These are phyloP conservation scores for Ptilorrhoa leucosticta DNA, from an alignment of 2,113 vertebrate genomes.

Conservation along the genomic window DNA sequence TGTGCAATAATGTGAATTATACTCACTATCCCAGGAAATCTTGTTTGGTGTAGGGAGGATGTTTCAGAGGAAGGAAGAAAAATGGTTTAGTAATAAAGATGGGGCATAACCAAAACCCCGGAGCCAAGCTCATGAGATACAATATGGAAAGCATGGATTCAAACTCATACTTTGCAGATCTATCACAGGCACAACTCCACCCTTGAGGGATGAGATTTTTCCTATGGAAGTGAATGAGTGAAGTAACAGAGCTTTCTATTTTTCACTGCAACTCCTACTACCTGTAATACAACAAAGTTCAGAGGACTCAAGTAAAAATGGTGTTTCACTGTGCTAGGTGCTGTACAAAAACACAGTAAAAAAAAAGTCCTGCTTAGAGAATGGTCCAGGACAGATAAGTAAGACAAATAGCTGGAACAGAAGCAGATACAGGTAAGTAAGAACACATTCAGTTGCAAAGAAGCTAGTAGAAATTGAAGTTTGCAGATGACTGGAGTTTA, in stretches of 20 bases:
- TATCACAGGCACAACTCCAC: neutral
- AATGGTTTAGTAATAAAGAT: conserved; percentile 36
- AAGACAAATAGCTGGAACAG: neutral
- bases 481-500: neutral
- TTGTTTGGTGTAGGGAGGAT: conserved; percentile 31
- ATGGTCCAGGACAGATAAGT: neutral
- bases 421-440: neutral
- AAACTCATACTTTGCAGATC: neutral
- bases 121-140: neutral
- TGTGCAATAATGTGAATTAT: conserved; percentile 30
- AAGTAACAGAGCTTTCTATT: neutral
- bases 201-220: neutral
- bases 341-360: neutral
- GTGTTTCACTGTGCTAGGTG: neutral
- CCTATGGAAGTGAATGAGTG: neutral
- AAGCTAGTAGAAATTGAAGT: neutral
- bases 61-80: conserved; percentile 27
- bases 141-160: conserved; percentile 13
- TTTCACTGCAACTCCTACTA: neutral
- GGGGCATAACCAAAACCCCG: neutral
- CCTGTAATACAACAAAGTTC: neutral
- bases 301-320: neutral
- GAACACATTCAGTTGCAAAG: neutral
- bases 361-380: neutral
- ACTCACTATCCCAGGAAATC: conserved; percentile 41